Evolutionary conservation across 2,113 vertebrate species (phyloP).

Genomic region (Takifugu flavidus): DNA sequence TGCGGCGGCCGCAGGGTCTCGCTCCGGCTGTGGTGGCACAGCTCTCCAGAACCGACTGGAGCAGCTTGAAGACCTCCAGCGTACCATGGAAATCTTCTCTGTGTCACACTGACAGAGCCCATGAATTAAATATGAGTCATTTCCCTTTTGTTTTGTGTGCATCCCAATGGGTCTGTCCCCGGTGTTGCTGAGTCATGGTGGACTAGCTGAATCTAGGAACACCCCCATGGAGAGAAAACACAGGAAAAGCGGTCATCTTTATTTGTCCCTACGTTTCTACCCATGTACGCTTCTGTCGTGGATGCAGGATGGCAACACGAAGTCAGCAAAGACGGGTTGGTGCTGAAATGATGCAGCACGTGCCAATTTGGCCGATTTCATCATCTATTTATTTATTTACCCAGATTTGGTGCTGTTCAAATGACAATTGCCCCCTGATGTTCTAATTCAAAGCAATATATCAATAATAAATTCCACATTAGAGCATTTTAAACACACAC

Average conservation of each 20-base stretch:
- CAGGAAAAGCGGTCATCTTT: no score
- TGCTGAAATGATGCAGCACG: neutral
- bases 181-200: conserved; percentile 50
- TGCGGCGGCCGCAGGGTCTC: conserved; percentile 20
- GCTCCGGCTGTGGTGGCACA: conserved; percentile 5
- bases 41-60: conserved; percentile 3
- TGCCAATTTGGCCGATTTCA: conserved; percentile 22
- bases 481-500: neutral
- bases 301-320: conserved; percentile 4
- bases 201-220: no score
- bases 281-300: no score
- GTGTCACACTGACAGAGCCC: conserved; percentile 10
- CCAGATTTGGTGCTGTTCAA: conserved; percentile 18
- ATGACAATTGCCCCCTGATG: neutral
- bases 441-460: neutral
- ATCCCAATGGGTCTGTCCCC: neutral
- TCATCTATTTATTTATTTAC: neutral
- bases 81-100: conserved; percentile 9
- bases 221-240: no score
- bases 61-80: conserved; percentile 14
- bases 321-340: no score
- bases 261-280: no score
- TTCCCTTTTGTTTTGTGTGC: conserved; percentile 21
- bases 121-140: conserved; percentile 59
- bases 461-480: neutral